Evolutionary conservation across 2,888 invertebrate genomes (phyloP).

Genomic region (Tiliacea aurago): DNA sequence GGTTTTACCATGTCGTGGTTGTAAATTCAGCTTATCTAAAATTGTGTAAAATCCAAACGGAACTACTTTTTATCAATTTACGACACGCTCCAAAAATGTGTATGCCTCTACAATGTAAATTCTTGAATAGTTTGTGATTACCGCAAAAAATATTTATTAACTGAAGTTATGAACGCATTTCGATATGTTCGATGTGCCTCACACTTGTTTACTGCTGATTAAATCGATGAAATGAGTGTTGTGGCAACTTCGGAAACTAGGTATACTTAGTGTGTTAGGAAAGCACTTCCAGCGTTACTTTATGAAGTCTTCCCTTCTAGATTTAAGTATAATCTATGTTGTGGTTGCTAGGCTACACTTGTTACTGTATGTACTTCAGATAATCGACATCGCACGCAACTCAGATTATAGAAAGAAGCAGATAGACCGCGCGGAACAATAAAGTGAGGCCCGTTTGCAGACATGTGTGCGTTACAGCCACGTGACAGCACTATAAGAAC

Average conservation of each 20-base stretch:
- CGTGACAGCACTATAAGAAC: no score
- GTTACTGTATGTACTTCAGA: no score
- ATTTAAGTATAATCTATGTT: no score
- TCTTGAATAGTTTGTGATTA: not conserved
- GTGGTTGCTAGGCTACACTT: no score
- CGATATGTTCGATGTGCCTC: not conserved
- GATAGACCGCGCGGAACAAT: no score
- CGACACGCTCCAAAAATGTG: not conserved
- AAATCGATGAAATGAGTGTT: not conserved
- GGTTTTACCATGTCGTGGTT: not conserved
- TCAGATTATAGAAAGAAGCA: no score
- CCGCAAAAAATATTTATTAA: not conserved
- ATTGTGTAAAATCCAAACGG: not conserved
- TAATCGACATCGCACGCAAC: no score
- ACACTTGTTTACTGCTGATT: not conserved
- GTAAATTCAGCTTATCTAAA: slow-evolving; percentile 7
- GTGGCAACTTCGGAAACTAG: no score
- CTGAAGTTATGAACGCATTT: not conserved
- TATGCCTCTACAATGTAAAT: not conserved
- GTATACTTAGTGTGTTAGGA: not conserved
- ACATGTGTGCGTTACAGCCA: no score
- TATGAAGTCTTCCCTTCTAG: no score
- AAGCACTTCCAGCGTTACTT: no score
- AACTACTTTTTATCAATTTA: not conserved
- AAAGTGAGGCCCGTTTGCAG: no score